A percentile compares a stretch with the other conserved stretches of the same genome.
Conservation (phyloP, 2,888 invertebrate species). For the Elysia crispata region DNA sequence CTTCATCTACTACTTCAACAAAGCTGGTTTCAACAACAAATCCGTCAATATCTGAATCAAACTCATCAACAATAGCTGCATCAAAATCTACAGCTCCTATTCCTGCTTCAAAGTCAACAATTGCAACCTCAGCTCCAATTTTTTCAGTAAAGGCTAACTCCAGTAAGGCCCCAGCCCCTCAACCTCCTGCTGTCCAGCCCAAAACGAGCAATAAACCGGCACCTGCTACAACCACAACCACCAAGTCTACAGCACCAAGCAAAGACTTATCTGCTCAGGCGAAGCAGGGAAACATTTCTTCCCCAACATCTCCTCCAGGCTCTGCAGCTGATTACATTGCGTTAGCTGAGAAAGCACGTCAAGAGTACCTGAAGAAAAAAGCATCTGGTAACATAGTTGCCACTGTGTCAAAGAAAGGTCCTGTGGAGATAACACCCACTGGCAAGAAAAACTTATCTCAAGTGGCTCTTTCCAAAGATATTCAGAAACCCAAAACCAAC, state of each 20-base stretch:
- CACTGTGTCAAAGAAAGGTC: slow-evolving; percentile 41
- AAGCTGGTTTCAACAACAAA: background rate
- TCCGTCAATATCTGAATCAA: no score
- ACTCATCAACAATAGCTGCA: no score
- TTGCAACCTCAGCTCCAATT: slow-evolving; percentile 14
- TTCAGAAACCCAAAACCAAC: slow-evolving; percentile 52
- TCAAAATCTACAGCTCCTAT: background rate
- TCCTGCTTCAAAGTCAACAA: no score
- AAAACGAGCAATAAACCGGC: slow-evolving; percentile 41
- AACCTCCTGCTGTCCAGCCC: slow-evolving; percentile 10
- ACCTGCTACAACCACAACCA: slow-evolving; percentile 27
- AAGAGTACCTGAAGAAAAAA: slow-evolving; percentile 67
- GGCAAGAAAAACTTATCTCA: slow-evolving; percentile 46
- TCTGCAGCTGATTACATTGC: slow-evolving; percentile 65
- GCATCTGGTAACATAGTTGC: slow-evolving; percentile 44
- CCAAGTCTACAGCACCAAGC: background rate
- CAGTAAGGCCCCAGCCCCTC: slow-evolving; percentile 42
- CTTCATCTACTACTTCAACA: slow-evolving; percentile 7
- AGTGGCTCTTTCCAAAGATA: slow-evolving; percentile 56
- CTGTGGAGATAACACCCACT: slow-evolving; percentile 44
- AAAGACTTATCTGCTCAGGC: background rate
- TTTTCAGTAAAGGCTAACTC: slow-evolving; percentile 10
- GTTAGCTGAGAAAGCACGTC: slow-evolving; percentile 71
- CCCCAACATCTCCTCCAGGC: slow-evolving; percentile 37
- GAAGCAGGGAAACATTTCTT: background rate